Conservation (phyloP, 2,888 invertebrate species). For the Apotomis capreana region DNA sequence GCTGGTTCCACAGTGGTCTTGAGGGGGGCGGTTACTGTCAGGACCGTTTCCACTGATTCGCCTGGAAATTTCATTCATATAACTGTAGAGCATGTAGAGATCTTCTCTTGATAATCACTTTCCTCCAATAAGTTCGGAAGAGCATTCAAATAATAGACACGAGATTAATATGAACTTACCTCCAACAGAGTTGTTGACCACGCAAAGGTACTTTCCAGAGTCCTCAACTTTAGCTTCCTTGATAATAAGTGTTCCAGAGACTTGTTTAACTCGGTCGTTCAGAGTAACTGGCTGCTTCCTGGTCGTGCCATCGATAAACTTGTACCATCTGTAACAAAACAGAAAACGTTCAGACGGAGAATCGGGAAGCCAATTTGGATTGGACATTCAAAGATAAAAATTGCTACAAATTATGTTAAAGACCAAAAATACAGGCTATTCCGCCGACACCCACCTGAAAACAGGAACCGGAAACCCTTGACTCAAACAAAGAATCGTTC, state of each 20-base stretch:
- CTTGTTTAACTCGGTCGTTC: constrained; percentile 95
- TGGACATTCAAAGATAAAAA: constrained; percentile 32
- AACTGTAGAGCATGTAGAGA: too few species aligned
- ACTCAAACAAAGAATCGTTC: constrained; percentile 86
- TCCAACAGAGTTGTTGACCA: constrained; percentile 97
- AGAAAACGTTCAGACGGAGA: constrained; percentile 64
- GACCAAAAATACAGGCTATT: constrained; percentile 23
- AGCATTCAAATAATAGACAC: background rate
- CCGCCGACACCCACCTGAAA: constrained; percentile 85
- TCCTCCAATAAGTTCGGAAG: too few species aligned
- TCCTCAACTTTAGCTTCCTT: constrained; percentile 95
- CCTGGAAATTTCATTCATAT: constrained; percentile 87
- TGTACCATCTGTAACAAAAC: constrained; percentile 94
- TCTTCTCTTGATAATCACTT: too few species aligned
- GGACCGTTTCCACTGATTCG: constrained; percentile 95
- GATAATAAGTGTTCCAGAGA: constrained; percentile 96
- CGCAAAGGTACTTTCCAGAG: constrained; percentile 96
- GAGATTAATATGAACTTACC: constrained; percentile 63
- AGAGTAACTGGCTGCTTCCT: constrained; percentile 94
- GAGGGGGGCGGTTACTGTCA: constrained; percentile 95
- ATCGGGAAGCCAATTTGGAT: constrained; percentile 2
- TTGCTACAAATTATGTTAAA: constrained; percentile 26
- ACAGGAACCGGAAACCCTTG: constrained; percentile 89
- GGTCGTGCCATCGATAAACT: constrained; percentile 93
- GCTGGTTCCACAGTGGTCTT: constrained; percentile 95